Conservation (phyloP, 2,888 invertebrate genomes). For the Scelioninae gen. 1 region DNA sequence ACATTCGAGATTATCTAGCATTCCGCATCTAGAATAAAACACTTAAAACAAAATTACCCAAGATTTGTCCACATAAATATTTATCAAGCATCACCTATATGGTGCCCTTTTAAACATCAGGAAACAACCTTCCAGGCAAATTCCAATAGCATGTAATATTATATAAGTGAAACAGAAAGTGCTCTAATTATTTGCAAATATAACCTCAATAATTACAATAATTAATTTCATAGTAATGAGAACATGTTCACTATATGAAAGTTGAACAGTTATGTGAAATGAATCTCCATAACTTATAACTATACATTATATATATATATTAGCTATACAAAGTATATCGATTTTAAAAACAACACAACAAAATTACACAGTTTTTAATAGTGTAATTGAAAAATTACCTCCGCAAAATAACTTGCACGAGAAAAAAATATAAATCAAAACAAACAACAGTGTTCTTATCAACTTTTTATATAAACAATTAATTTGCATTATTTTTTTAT, state of each 20-base stretch:
- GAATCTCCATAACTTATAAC: not conserved
- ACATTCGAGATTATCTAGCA: constrained; percentile 7
- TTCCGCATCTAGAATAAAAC: constrained; percentile 10
- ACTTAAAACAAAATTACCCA: constrained; percentile 14
- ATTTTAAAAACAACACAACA: not conserved
- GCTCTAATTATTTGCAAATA: constrained; percentile 27
- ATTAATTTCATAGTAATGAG: constrained; percentile 9
- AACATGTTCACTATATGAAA: not conserved
- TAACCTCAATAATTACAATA: constrained; percentile 15
- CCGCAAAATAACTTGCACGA: not conserved
- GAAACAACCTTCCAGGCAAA: constrained; percentile 1
- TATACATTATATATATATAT: constrained; percentile 11
- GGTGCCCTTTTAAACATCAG: constrained; percentile 2
- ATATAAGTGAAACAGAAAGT: no score
- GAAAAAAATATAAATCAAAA: no score
- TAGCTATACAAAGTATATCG: constrained; percentile 13
- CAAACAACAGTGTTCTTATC: no score
- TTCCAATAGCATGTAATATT: constrained; percentile 2
- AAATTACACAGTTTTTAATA: no score
- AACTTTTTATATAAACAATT: no score
- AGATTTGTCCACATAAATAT: constrained; percentile 20
- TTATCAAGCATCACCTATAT: not conserved
- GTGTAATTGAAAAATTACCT: not conserved
- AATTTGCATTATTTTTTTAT: no score
- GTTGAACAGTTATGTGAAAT: constrained; percentile 2